phyloP scores from a whole-genome alignment of 2,888 invertebrate genomes.

The Heteromurus nitidus region DNA sequence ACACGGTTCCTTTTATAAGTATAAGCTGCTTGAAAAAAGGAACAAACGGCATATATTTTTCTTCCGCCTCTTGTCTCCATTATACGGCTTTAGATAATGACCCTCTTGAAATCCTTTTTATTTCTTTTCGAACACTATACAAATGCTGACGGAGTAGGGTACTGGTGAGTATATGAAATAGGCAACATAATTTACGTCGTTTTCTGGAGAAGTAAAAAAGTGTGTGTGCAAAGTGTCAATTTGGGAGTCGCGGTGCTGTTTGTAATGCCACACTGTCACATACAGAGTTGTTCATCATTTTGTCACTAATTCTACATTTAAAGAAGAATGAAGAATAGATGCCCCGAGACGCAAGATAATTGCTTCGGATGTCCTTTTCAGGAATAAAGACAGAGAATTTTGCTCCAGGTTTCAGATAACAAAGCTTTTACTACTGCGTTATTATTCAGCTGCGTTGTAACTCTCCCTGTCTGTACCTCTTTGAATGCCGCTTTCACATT shows the following conservation, averaged over 20 bases:
- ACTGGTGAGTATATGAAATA: too few species aligned
- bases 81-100: slow-evolving; percentile 16
- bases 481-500: too few species aligned
- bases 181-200: slow-evolving; percentile 8
- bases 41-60: not conserved
- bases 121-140: not conserved
- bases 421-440: too few species aligned
- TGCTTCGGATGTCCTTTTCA: slow-evolving; percentile 7
- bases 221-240: not conserved
- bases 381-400: not conserved
- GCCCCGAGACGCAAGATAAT: slow-evolving; percentile 15
- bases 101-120: slow-evolving; percentile 7
- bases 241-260: not conserved
- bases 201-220: not conserved
- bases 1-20: too few species aligned
- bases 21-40: not conserved
- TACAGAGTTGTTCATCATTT: not conserved
- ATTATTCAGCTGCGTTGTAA: too few species aligned
- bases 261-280: not conserved
- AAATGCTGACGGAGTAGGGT: not conserved
- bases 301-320: slow-evolving; percentile 19
- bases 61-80: not conserved
- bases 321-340: slow-evolving; percentile 11
- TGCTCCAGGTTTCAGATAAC: not conserved
- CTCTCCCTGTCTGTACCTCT: too few species aligned